Base-by-base conservation (phyloP, 92 coral and sea anemone genomes). In the Palythoa grandiflora region DNA sequence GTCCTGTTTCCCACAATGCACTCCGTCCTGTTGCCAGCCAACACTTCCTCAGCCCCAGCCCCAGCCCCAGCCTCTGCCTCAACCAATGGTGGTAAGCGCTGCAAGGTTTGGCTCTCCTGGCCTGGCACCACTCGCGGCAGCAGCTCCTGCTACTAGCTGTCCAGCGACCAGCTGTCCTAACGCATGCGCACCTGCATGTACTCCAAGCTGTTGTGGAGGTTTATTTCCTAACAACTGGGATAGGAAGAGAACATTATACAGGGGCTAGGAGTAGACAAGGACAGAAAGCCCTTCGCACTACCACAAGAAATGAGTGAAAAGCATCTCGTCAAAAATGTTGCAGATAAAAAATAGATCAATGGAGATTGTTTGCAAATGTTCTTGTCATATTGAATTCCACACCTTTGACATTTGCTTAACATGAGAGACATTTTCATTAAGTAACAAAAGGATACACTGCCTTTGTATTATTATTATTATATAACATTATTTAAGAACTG, bases 131-230 rank as follows among this genome's bases (percentile, higher is more conserved):
- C 86, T 73, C 48, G 74, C 38, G 14, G 20, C 86, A 1, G 35
- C 86, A 65, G 36, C 3, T 36, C 83, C 84, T 7, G 90, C 80
- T 35, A 28, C 71, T 36, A 88, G 91, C 73, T 93, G 98, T 68
- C 93, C 94, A 37, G 88, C 79, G 77, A 90, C 89, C 28, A 87
- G 60, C 68, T 95, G 99, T 71, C 94, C 99, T 14, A 90, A 97
- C 94, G 19, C 97, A 66, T 97, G 99, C 89, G 98, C 97, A 3
- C 99, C 99, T 9, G 48, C 92, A 28, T 97, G 99, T 51, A 77
- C 91, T 6, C 84, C 90, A 17, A 89, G 93, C 87, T 95, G 98
- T 55, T 97, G 96, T 60, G 87, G 85, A 20, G 91, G 91, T 36
- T 61, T 87, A 28, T 91, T 93, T 66, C 94, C 98, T 7, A 47